Conservation (phyloP, 2,888 invertebrate genomes). For the Rotaria sp. region DNA sequence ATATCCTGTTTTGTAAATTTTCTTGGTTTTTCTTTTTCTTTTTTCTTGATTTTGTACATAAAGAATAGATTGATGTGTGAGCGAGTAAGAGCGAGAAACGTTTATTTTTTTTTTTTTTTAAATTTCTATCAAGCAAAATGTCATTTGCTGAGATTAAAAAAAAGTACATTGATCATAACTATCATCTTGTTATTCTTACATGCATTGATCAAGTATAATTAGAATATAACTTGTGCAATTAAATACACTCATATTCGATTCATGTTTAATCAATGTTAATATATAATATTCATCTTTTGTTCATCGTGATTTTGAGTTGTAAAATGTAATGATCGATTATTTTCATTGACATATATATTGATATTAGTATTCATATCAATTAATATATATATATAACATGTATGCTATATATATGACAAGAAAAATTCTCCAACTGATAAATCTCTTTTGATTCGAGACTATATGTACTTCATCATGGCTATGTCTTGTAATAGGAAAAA, state of each 20-base stretch:
- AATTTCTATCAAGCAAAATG: no score
- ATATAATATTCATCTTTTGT: neutral
- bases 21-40: neutral
- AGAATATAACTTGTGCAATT: neutral
- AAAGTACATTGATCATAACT: no score
- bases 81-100: no score
- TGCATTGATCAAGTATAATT: neutral
- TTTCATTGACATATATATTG: neutral
- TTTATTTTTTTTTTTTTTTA: no score
- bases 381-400: neutral
- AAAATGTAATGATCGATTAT: neutral
- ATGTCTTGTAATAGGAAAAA: no score
- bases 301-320: neutral
- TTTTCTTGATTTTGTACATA: neutral
- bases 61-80: neutral
- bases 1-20: neutral
- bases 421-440: no score
- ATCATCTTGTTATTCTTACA: no score
- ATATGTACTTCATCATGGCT: no score
- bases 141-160: no score
- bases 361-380: neutral
- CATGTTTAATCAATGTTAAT: neutral
- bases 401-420: no score
- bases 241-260: neutral
- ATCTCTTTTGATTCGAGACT: no score